phyloP scores from a whole-genome alignment of 1,140 invertebrate genomes.

The Drosophila chauvacae region DNA sequence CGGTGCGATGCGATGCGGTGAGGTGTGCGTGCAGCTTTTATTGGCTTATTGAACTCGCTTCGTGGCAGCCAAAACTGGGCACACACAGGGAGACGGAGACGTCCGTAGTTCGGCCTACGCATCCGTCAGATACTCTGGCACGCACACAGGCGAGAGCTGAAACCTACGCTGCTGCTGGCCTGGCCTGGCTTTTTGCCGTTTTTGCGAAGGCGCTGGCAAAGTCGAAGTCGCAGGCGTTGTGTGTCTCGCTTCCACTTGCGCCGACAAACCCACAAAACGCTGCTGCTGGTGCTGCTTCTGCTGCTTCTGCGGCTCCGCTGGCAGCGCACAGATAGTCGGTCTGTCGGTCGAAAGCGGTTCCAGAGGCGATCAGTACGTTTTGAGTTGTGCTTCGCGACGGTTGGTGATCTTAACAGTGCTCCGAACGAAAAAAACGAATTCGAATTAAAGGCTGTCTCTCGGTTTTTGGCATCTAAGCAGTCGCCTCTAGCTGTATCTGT shows the following conservation, averaged over 20 bases:
- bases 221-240: conserved; percentile 32
- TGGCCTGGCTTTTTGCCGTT: conserved; percentile 52
- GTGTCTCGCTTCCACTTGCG: conserved; percentile 60
- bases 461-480: conserved; percentile 30
- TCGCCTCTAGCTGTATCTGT: conserved; percentile 34
- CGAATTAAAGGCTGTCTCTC: conserved; percentile 48
- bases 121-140: conserved; percentile 55
- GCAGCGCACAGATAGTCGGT: conserved; percentile 69
- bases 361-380: conserved; percentile 83
- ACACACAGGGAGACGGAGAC: conserved; percentile 6
- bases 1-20: conserved; percentile 28
- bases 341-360: conserved; percentile 67
- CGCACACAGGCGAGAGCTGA: conserved; percentile 26
- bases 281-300: conserved; percentile 25
- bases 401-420: conserved; percentile 75
- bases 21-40: conserved; percentile 55
- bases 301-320: conserved; percentile 44
- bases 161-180: conserved; percentile 59
- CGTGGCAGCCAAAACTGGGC: conserved; percentile 60
- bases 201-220: conserved; percentile 63
- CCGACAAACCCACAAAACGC: conserved; percentile 47
- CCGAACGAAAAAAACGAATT: conserved; percentile 29
- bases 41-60: conserved; percentile 77
- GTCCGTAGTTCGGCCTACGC: conserved; percentile 59
- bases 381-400: conserved; percentile 83